Percentiles rank a stretch among this genome's conserved stretches.
phyloP scores from a whole-genome alignment of 2,797 vertebrate species.

The Vireo griseus region DNA sequence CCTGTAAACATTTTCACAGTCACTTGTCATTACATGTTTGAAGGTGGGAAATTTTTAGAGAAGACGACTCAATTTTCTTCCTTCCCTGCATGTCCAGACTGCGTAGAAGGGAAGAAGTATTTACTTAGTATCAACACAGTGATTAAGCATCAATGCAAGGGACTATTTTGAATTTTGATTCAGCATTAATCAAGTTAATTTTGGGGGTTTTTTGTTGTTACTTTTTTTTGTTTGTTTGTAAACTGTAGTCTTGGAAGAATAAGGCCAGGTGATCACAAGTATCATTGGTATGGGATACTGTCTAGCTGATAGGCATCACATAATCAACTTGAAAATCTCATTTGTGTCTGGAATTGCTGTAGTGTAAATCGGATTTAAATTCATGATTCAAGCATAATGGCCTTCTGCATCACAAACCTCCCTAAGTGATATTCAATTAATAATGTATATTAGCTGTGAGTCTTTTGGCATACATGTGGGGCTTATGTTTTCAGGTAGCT shows the following conservation, averaged over 20 bases:
- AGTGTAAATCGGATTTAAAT: conserved; percentile 17
- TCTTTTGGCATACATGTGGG: not conserved
- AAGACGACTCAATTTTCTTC: conserved; percentile 11
- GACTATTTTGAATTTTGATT: not conserved
- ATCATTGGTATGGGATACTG: not conserved
- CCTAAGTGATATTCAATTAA: not conserved
- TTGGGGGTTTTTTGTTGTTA: accelerated
- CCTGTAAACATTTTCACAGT: conserved; percentile 52
- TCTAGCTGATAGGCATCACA: not conserved
- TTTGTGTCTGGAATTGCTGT: not conserved
- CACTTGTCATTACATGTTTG: conserved; percentile 26
- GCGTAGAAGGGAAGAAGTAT: not conserved
- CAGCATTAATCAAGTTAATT: not conserved
- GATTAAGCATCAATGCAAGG: not conserved
- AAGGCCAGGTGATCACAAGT: not conserved
- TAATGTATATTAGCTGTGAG: not conserved
- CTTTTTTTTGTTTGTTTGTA: not conserved
- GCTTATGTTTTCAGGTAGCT: not conserved
- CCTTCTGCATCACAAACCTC: not conserved
- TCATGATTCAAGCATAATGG: not conserved
- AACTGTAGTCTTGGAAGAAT: not conserved
- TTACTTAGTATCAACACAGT: not conserved
- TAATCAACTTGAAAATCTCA: not conserved
- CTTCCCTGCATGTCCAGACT: not conserved
- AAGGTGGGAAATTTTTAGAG: conserved; percentile 39